phyloP scores from a whole-genome alignment of 23 tunicate species.

The Styela plicata region DNA sequence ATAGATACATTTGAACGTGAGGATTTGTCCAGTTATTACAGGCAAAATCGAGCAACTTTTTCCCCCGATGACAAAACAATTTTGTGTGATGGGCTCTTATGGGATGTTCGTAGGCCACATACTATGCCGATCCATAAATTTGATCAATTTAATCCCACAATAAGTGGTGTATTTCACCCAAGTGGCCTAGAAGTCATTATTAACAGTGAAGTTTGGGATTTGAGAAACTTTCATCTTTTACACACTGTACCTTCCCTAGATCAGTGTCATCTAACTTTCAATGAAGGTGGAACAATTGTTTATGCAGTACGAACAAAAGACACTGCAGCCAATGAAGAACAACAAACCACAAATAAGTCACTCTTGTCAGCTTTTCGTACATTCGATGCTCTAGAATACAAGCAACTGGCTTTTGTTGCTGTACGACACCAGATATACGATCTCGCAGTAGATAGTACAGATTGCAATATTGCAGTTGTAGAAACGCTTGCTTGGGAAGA shows the following conservation, averaged over 20 bases:
- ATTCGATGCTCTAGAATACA: constrained; percentile 53
- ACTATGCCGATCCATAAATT: constrained; percentile 63
- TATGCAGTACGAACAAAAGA: constrained; percentile 37
- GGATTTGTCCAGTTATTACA: constrained; percentile 46
- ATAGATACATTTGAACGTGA: constrained; percentile 35
- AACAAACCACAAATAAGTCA: background rate
- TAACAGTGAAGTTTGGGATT: constrained; percentile 89
- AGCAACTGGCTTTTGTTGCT: constrained; percentile 61
- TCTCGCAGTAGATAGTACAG: constrained; percentile 60
- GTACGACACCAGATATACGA: constrained; percentile 68
- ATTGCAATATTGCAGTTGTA: constrained; percentile 52
- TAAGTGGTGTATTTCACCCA: constrained; percentile 84
- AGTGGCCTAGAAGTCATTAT: constrained; percentile 72
- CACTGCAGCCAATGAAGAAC: constrained; percentile 25
- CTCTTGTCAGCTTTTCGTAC: constrained; percentile 58
- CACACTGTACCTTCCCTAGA: constrained; percentile 78
- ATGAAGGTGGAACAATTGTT: constrained; percentile 44
- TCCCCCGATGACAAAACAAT: constrained; percentile 67
- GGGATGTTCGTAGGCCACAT: constrained; percentile 62
- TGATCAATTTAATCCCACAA: constrained; percentile 58
- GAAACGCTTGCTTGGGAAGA: constrained; percentile 22
- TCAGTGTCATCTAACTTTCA: constrained; percentile 53
- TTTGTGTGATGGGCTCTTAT: constrained; percentile 54
- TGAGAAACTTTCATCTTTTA: constrained; percentile 68
- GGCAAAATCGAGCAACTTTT: constrained; percentile 56